These are phyloP conservation scores for Brachionus koreanus DNA, from an alignment of 1,140 invertebrate genomes.

Conservation along the genomic window DNA sequence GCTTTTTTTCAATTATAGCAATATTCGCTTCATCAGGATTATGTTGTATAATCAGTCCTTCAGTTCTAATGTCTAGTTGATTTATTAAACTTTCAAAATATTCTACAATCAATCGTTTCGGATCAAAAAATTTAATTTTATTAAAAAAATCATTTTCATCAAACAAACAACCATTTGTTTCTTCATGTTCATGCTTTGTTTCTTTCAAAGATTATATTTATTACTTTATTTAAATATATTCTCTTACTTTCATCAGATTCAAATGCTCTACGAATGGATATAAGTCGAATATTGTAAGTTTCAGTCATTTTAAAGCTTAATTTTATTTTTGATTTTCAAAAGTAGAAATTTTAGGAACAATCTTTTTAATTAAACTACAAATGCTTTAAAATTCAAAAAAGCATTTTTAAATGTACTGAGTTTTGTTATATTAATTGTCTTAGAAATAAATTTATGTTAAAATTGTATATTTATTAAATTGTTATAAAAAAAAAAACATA, in stretches of 20 bases:
- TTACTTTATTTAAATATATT: too few relatives aligned
- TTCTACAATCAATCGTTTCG: background rate
- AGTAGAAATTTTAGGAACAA: background rate
- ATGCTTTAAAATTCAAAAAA: background rate
- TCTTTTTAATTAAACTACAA: background rate
- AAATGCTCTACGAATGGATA: background rate
- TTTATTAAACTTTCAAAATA: conserved; percentile 4
- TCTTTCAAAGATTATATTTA: background rate
- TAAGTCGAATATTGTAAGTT: conserved; percentile 4
- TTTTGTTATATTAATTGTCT: too few relatives aligned
- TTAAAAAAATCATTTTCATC: background rate
- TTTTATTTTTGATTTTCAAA: background rate
- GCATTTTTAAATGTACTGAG: too few relatives aligned
- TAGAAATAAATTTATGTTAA: too few relatives aligned
- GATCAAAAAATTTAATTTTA: background rate
- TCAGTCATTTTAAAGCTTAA: background rate
- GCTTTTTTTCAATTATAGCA: background rate
- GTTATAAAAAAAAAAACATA: too few relatives aligned
- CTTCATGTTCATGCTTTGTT: background rate
- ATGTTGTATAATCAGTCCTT: background rate
- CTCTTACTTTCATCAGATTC: background rate
- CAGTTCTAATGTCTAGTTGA: conserved; percentile 13
- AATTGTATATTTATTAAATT: too few relatives aligned
- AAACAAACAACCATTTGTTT: background rate
- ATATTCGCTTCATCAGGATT: background rate